phyloP scores from a whole-genome alignment of 2,113 vertebrate species.

The Channa maculata region DNA sequence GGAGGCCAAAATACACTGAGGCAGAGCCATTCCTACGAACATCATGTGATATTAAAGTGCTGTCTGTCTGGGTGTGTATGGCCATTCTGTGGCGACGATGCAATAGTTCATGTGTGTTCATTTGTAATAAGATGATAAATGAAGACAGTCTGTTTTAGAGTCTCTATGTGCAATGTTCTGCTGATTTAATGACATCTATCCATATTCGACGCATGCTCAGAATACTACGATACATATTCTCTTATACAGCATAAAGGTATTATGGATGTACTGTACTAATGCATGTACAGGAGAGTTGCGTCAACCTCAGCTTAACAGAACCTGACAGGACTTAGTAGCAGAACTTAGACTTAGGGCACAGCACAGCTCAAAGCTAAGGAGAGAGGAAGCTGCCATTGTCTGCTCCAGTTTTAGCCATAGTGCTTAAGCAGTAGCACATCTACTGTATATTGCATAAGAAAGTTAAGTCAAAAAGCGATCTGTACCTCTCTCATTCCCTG shows the following conservation, averaged over 20 bases:
- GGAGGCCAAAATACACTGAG: conserved; percentile 40
- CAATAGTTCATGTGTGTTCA: conserved; percentile 23
- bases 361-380: conserved; percentile 54
- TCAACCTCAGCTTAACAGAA: background rate
- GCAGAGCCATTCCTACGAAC: conserved; percentile 50
- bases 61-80: conserved; percentile 55
- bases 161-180: conserved; percentile 1
- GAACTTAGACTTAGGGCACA: conserved; percentile 33
- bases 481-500: conserved; percentile 99
- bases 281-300: background rate
- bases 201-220: background rate
- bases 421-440: conserved; percentile 39
- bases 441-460: conserved; percentile 32
- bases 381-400: conserved; percentile 68
- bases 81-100: conserved; percentile 26
- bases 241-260: background rate
- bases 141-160: conserved; percentile 2
- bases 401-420: conserved; percentile 47
- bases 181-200: conserved; percentile 10
- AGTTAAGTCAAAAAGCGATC: conserved; percentile 52
- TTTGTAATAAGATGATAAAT: conserved; percentile 20
- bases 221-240: background rate
- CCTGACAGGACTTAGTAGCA: conserved; percentile 26
- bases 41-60: conserved; percentile 59
- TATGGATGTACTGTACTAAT: background rate